A percentile compares a stretch with the other conserved stretches of the same genome.
Conservation (phyloP, 2,113 vertebrate species). For the Prolemur simus region DNA sequence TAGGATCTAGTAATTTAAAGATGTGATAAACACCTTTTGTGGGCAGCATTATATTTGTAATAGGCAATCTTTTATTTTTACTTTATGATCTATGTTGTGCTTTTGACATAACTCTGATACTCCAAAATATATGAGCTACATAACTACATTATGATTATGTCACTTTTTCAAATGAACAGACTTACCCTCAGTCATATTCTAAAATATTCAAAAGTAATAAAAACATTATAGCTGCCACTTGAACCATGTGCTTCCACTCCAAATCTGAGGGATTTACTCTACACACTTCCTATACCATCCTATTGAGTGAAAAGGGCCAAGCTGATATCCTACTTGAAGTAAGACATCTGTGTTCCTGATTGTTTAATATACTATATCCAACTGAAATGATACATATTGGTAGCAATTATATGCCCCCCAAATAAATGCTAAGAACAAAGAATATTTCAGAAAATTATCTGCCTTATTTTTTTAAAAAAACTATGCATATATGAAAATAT, state of each 20-base stretch:
- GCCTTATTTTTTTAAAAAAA: background rate
- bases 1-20: background rate
- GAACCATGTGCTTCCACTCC: background rate
- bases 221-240: background rate
- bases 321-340: background rate
- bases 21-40: background rate
- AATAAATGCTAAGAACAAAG: background rate
- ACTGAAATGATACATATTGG: background rate
- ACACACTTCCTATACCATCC: accelerated
- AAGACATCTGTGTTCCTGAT: background rate
- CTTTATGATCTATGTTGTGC: background rate
- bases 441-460: background rate
- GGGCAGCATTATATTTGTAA: background rate
- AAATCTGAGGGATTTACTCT: background rate
- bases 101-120: background rate
- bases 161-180: background rate
- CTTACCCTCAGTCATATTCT: background rate
- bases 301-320: background rate
- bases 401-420: background rate
- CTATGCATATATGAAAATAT: background rate
- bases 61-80: background rate
- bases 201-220: background rate
- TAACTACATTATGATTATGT: background rate
- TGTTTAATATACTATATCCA: background rate
- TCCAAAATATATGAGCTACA: background rate